Percentiles rank a stretch among this genome's conserved stretches.
These are phyloP conservation scores for Phaethon lepturus DNA, from an alignment of 2,113 vertebrate genomes.

Conservation along the genomic window DNA sequence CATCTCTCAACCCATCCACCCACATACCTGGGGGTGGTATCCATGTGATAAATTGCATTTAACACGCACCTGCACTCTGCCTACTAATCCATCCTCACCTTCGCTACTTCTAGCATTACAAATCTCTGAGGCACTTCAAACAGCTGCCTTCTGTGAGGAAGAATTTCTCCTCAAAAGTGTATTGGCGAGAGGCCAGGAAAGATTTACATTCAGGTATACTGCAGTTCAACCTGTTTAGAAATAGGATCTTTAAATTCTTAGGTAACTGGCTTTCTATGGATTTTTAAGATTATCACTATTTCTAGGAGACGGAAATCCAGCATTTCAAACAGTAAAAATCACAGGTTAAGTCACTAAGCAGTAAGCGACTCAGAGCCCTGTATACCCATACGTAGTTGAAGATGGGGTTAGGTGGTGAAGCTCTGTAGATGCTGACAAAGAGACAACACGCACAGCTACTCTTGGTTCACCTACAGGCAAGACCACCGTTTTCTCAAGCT, in stretches of 20 bases:
- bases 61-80: constrained; percentile 16
- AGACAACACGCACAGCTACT: background rate
- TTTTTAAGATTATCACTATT: background rate
- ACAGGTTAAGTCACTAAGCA: background rate
- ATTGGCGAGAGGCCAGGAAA: background rate
- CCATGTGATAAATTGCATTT: constrained; percentile 48
- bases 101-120: constrained; percentile 2
- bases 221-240: background rate
- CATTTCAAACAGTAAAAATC: background rate
- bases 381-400: background rate
- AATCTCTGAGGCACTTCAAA: background rate
- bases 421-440: background rate
- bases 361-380: rapidly evolving
- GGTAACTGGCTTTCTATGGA: background rate
- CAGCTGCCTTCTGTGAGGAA: background rate
- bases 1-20: background rate
- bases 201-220: background rate
- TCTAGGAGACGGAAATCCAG: background rate
- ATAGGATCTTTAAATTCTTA: background rate
- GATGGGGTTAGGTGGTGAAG: background rate
- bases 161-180: background rate
- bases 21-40: background rate
- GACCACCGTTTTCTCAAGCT: background rate
- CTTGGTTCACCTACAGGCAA: background rate
- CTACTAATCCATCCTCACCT: constrained; percentile 32